A percentile compares a stretch with the other conserved stretches of the same genome.
These are phyloP conservation scores for Brachypteracias leptosomus DNA, from an alignment of 2,113 vertebrate genomes.

Conservation along the genomic window DNA sequence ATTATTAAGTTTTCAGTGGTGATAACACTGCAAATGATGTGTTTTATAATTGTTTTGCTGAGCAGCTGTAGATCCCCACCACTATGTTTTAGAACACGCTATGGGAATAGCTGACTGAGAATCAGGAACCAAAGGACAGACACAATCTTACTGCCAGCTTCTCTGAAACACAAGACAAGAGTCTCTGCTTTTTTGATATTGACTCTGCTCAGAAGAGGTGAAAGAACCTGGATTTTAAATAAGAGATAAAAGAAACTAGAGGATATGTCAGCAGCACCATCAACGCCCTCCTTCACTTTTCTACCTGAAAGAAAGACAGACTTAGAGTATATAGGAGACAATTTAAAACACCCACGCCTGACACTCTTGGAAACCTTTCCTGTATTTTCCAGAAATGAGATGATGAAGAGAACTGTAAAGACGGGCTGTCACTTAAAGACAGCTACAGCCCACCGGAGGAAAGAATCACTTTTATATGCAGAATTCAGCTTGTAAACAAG, in stretches of 20 bases:
- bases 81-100: background rate
- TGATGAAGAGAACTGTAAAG: background rate
- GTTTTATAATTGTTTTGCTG: background rate
- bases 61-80: background rate
- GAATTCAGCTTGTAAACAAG: slow-evolving; percentile 23
- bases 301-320: background rate
- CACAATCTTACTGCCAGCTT: background rate
- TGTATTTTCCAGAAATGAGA: background rate
- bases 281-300: background rate
- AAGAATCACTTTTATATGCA: background rate
- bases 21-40: background rate
- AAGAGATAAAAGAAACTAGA: background rate
- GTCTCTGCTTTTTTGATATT: background rate
- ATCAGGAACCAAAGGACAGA: background rate
- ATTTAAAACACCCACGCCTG: background rate
- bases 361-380: background rate
- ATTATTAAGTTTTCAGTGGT: background rate
- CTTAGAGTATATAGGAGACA: background rate
- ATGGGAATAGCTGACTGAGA: background rate
- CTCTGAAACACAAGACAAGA: background rate
- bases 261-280: background rate
- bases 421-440: background rate
- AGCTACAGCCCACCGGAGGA: background rate
- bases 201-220: background rate
- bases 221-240: background rate